Conservation (phyloP, 2,113 vertebrate genomes). For the Myanophis thanlyinensis region DNA sequence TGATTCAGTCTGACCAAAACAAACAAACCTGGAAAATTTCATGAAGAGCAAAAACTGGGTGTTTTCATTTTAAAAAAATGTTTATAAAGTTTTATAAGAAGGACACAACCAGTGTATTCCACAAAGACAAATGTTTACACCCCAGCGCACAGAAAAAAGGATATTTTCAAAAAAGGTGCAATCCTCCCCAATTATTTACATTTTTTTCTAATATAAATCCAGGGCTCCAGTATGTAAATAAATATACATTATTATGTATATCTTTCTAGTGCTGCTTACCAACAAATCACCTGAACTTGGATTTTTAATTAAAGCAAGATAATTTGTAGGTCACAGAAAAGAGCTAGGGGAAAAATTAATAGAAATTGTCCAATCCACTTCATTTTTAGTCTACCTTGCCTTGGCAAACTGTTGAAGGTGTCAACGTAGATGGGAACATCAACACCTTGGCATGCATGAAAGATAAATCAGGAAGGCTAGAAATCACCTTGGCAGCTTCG, state of each 20-base stretch:
- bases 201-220: constrained; percentile 83
- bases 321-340: constrained; percentile 62
- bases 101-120: constrained; percentile 87
- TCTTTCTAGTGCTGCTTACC: constrained; percentile 80
- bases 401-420: constrained; percentile 78
- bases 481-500: constrained; percentile 86
- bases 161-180: constrained; percentile 73
- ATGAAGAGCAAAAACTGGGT: constrained; percentile 80
- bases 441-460: constrained; percentile 94
- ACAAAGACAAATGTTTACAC: constrained; percentile 84
- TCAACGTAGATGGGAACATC: constrained; percentile 90
- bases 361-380: constrained; percentile 65
- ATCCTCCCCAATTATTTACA: constrained; percentile 88
- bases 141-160: constrained; percentile 80
- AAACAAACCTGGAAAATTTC: constrained; percentile 72
- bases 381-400: constrained; percentile 71
- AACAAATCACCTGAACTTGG: constrained; percentile 78
- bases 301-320: constrained; percentile 73
- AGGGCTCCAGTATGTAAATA: constrained; percentile 85
- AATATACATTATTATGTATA: constrained; percentile 87
- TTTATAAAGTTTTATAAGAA: constrained; percentile 77
- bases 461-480: constrained; percentile 85
- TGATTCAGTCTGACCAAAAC: constrained; percentile 47
- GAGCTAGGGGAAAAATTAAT: constrained; percentile 48
- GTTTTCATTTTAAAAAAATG: constrained; percentile 63